Evolutionary conservation across 2,888 invertebrate genomes (phyloP).

Genomic region (Halocaridina rubra): DNA sequence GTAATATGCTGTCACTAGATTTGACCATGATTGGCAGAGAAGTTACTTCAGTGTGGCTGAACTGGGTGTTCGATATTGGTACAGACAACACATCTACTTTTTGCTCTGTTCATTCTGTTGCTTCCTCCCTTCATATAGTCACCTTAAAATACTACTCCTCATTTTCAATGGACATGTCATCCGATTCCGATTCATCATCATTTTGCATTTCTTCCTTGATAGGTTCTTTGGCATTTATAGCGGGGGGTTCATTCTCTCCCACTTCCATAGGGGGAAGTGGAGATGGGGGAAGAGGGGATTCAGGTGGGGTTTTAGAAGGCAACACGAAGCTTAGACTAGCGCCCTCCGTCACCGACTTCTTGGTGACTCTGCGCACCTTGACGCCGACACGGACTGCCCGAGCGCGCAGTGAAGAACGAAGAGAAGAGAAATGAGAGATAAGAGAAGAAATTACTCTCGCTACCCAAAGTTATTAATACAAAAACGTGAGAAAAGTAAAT

Average conservation of each 20-base stretch:
- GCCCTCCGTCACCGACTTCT: constrained; percentile 47
- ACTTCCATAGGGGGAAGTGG: constrained; percentile 28
- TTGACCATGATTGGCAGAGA: constrained; percentile 40
- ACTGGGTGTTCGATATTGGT: constrained; percentile 10
- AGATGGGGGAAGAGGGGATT: constrained; percentile 36
- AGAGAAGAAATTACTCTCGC: constrained; percentile 5
- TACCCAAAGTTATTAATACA: too few species aligned
- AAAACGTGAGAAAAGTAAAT: not conserved
- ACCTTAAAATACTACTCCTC: constrained; percentile 42
- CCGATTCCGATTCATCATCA: constrained; percentile 24
- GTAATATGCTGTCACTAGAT: not conserved
- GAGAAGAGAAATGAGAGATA: constrained; percentile 20
- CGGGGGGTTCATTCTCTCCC: not conserved
- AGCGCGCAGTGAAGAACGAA: constrained; percentile 11
- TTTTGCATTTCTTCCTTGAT: constrained; percentile 16
- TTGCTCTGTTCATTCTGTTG: too few species aligned
- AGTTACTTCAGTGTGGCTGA: constrained; percentile 6
- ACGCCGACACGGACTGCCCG: constrained; percentile 59
- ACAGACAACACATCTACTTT: constrained; percentile 14
- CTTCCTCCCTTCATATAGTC: constrained; percentile 26
- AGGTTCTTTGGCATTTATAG: constrained; percentile 3
- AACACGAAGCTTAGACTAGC: constrained; percentile 60
- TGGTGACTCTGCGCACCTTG: constrained; percentile 44
- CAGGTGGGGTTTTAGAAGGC: constrained; percentile 37
- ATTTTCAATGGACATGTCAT: constrained; percentile 15